Conservation (phyloP, 1,140 invertebrate species). For the Lasaia peninsularis region DNA sequence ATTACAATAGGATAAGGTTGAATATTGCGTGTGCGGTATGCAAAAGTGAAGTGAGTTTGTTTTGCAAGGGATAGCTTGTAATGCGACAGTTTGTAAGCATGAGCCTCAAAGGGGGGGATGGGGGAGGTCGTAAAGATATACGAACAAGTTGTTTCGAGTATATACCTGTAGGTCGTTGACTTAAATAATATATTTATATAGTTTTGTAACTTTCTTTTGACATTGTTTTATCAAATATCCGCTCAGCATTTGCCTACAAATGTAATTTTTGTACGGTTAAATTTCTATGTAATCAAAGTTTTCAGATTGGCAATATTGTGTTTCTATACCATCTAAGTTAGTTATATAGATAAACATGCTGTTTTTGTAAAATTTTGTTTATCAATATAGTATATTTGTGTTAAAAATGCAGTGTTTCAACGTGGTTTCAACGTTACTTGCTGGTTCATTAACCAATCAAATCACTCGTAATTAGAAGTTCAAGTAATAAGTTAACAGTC, state of each 20-base stretch:
- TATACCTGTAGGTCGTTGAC: slow-evolving; percentile 61
- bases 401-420: no score
- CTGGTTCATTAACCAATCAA: no score
- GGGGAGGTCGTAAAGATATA: slow-evolving; percentile 53
- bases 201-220: slow-evolving; percentile 7
- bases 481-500: no score
- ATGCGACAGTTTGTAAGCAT: slow-evolving; percentile 76
- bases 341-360: no score
- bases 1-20: slow-evolving; percentile 35
- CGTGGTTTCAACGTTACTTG: no score
- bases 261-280: neutral
- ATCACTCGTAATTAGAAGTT: no score
- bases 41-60: slow-evolving; percentile 33
- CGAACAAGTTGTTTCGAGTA: slow-evolving; percentile 52
- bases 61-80: slow-evolving; percentile 57
- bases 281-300: no score
- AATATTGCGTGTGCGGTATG: slow-evolving; percentile 29
- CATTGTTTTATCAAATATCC: slow-evolving; percentile 6
- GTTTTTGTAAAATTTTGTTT: no score
- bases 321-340: no score
- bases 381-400: no score
- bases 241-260: neutral
- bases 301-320: no score
- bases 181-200: slow-evolving; percentile 23
- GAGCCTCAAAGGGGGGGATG: slow-evolving; percentile 50